phyloP scores from a whole-genome alignment of 2,888 invertebrate species.

The Tuta absoluta region DNA sequence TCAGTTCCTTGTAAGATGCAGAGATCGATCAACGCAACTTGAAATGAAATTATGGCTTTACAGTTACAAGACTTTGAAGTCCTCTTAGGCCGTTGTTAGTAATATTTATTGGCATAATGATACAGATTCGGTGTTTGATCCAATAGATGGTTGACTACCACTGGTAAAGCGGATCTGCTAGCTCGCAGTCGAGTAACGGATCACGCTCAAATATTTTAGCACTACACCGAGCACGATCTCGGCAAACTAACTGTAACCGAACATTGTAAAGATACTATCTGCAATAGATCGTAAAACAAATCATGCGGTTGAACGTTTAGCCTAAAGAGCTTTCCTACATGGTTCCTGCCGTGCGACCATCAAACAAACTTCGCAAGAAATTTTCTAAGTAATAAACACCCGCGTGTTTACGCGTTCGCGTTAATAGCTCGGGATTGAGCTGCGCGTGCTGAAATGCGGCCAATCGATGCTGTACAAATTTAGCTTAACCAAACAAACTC shows the following conservation, averaged over 20 bases:
- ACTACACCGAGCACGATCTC: constrained; percentile 41
- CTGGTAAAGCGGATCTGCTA: constrained; percentile 41
- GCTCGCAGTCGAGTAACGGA: constrained; percentile 54
- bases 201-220: constrained; percentile 64
- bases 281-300: constrained; percentile 35
- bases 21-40: no score
- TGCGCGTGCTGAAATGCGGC: constrained; percentile 75
- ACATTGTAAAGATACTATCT: constrained; percentile 28
- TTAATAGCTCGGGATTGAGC: constrained; percentile 63
- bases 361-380: constrained; percentile 44
- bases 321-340: constrained; percentile 38
- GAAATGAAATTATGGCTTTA: no score
- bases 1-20: no score
- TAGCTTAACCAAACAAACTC: constrained; percentile 57
- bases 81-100: not conserved
- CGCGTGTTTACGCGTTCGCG: constrained; percentile 58
- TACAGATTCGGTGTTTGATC: constrained; percentile 14
- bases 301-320: constrained; percentile 37
- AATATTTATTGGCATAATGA: constrained; percentile 7
- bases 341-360: constrained; percentile 39
- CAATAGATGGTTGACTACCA: constrained; percentile 16
- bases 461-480: constrained; percentile 67
- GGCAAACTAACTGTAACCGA: constrained; percentile 40
- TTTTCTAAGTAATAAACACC: constrained; percentile 47
- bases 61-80: no score